phyloP scores from a whole-genome alignment of 2,113 vertebrate genomes.

The Vulpes vulpes region DNA sequence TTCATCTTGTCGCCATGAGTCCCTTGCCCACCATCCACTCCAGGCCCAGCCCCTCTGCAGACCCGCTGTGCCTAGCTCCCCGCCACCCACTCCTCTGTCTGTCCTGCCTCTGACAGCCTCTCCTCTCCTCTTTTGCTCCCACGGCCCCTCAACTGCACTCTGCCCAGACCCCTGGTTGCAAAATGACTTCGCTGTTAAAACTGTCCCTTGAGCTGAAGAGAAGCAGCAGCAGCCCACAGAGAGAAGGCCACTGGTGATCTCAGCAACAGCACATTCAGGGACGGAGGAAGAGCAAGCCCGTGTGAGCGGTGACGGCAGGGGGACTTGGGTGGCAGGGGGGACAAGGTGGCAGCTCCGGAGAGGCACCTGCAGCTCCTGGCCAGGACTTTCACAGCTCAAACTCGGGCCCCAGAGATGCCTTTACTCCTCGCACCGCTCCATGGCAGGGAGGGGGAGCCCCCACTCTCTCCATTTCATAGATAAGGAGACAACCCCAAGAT shows the following conservation, averaged over 20 bases:
- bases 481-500: background rate
- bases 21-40: background rate
- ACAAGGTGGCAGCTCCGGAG: background rate
- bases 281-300: background rate
- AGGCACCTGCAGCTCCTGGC: background rate
- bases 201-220: background rate
- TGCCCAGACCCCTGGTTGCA: background rate
- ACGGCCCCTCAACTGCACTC: background rate
- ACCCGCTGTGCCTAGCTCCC: background rate
- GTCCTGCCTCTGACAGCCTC: background rate
- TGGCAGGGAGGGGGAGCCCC: rapidly evolving
- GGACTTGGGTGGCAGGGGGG: background rate
- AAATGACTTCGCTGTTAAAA: background rate
- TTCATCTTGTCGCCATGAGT: background rate
- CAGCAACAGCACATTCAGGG: background rate
- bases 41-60: background rate
- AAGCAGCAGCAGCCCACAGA: background rate
- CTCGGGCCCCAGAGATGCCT: background rate
- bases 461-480: background rate
- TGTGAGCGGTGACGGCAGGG: no score
- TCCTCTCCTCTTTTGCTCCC: background rate
- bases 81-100: background rate
- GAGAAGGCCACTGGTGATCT: background rate
- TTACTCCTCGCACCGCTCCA: background rate
- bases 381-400: background rate